Evolutionary conservation across 2,113 vertebrate species (phyloP).

Genomic region (Xenus cinereus): DNA sequence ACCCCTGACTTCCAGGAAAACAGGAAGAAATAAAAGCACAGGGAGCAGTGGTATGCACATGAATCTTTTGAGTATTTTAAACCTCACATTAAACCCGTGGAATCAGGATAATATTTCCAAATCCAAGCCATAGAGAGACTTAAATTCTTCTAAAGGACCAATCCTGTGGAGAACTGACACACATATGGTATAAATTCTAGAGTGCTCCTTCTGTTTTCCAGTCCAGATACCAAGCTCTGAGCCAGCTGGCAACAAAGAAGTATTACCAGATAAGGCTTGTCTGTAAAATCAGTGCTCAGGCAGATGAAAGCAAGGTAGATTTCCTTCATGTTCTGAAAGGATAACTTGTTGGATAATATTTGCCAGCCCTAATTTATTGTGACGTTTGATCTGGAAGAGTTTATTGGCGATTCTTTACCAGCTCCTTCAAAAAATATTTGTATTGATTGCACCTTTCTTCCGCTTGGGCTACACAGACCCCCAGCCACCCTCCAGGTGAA

Average conservation of each 20-base stretch:
- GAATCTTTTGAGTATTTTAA: not conserved
- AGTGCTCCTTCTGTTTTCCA: not conserved
- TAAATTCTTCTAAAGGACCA: not conserved
- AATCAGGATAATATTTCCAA: not conserved
- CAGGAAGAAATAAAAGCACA: not conserved
- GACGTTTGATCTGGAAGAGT: not conserved
- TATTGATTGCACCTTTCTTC: not conserved
- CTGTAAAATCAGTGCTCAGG: not conserved
- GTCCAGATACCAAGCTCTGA: not conserved
- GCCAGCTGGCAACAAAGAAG: not conserved
- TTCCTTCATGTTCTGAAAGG: not conserved
- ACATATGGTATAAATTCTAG: not conserved
- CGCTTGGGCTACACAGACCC: not conserved
- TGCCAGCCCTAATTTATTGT: not conserved
- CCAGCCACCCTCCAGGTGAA: not conserved
- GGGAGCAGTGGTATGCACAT: not conserved
- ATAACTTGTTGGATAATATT: not conserved
- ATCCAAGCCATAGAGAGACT: not conserved
- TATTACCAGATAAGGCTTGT: not conserved
- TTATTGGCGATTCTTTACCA: not conserved
- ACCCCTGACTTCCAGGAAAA: not conserved
- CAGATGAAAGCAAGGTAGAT: not conserved
- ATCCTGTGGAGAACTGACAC: not conserved
- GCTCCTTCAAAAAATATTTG: not conserved
- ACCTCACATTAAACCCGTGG: not conserved